These are phyloP conservation scores for Lasioglossum morio DNA, from an alignment of 2,888 invertebrate genomes.

Conservation along the genomic window DNA sequence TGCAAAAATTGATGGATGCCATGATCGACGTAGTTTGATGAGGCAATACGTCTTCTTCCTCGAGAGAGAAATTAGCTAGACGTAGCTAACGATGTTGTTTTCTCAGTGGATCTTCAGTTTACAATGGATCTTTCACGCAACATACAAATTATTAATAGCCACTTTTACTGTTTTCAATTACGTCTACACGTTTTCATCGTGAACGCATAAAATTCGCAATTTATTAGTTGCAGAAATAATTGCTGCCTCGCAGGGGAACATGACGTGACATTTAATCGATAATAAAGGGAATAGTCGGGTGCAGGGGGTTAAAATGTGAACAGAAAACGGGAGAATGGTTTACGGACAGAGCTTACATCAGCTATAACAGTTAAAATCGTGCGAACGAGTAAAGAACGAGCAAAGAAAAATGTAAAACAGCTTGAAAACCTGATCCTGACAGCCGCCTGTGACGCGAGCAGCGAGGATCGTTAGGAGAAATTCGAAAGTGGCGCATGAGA, in stretches of 20 bases:
- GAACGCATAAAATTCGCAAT: neutral
- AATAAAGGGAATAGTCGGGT: neutral
- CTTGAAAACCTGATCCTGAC: constrained; percentile 5
- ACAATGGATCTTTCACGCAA: no score
- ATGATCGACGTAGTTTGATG: neutral
- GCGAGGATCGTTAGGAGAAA: constrained; percentile 27
- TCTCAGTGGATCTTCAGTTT: neutral
- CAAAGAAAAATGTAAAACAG: constrained; percentile 21
- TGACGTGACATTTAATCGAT: neutral
- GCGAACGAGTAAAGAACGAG: neutral
- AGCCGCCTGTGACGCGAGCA: neutral
- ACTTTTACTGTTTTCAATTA: no score
- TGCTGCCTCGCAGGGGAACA: neutral
- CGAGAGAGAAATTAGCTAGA: neutral
- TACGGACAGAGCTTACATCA: neutral
- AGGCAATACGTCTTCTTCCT: neutral
- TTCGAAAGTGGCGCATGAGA: constrained; percentile 40
- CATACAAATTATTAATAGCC: no score
- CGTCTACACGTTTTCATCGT: neutral
- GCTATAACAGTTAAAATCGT: neutral
- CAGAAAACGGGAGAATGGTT: neutral
- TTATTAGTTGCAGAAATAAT: neutral
- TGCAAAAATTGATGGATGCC: neutral
- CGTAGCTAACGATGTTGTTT: neutral
- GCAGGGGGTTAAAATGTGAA: neutral